A percentile compares a stretch with the other conserved stretches of the same genome.
phyloP scores from a whole-genome alignment of 2,797 vertebrate genomes.

The Dromococcyx pavoninus region DNA sequence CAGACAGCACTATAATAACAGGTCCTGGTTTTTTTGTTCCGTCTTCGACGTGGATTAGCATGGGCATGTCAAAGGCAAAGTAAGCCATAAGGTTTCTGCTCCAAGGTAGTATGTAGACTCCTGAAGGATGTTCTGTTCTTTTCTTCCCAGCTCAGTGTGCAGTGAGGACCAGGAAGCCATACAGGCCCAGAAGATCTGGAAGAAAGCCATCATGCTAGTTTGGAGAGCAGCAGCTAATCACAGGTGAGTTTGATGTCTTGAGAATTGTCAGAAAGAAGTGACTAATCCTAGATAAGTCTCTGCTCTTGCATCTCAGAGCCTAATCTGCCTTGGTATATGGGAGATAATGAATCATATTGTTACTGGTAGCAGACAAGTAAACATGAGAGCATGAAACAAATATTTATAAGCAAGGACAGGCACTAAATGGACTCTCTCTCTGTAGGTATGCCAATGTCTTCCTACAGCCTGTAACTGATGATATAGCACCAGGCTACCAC shows the following conservation, averaged over 20 bases:
- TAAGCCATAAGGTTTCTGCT: neutral
- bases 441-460: conserved; percentile 96
- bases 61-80: neutral
- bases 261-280: conserved; percentile 7
- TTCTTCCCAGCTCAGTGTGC: conserved; percentile 86
- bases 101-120: neutral
- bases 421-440: neutral
- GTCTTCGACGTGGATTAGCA: neutral
- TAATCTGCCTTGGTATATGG: neutral
- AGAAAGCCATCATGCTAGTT: conserved; percentile 98
- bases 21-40: neutral
- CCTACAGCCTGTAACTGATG: conserved; percentile 95
- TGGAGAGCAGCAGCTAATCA: conserved; percentile 99
- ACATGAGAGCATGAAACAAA: neutral
- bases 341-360: neutral
- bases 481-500: conserved; percentile 97
- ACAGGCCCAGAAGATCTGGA: conserved; percentile 99
- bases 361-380: neutral
- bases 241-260: conserved; percentile 78
- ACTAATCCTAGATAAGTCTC: conserved; percentile 20
- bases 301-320: neutral
- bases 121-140: neutral
- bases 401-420: neutral
- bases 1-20: neutral
- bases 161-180: conserved; percentile 97